Conservation (phyloP, 2,888 invertebrate genomes). For the Mechanitis mazaeus region DNA sequence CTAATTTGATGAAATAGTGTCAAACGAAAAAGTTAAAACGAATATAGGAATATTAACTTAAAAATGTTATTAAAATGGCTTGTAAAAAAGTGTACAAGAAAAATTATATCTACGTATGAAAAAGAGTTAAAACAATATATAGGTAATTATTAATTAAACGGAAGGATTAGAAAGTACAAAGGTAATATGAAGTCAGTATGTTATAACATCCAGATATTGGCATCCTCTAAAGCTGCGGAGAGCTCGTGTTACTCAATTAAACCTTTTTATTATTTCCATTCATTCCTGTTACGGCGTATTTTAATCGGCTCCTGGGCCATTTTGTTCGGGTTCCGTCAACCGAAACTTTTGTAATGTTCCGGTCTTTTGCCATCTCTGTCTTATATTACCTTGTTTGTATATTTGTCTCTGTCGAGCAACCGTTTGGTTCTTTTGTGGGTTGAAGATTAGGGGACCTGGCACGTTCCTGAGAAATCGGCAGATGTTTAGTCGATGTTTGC, state of each 20-base stretch:
- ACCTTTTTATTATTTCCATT: conserved; percentile 61
- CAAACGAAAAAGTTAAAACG: no score
- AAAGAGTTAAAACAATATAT: no score
- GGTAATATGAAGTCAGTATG: no score
- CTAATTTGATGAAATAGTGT: no score
- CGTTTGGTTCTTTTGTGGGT: conserved; percentile 62
- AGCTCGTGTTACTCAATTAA: conserved; percentile 65
- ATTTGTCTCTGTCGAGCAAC: conserved; percentile 43
- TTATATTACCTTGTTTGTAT: conserved; percentile 22
- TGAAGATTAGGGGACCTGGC: conserved; percentile 69
- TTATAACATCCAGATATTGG: conserved; percentile 16
- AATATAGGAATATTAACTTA: no score
- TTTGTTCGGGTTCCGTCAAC: conserved; percentile 71
- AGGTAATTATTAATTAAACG: no score
- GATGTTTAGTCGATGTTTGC: conserved; percentile 62
- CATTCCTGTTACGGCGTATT: conserved; percentile 65
- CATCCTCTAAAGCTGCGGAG: conserved; percentile 38
- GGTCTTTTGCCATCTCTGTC: conserved; percentile 47
- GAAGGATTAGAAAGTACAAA: no score
- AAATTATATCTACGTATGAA: no score
- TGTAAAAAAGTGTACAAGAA: no score
- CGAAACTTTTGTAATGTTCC: conserved; percentile 71
- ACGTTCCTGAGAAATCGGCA: conserved; percentile 73
- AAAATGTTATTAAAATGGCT: no score
- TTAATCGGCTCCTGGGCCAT: conserved; percentile 66